Evolutionary conservation across 64 coral and sea anemone genomes (phyloP), one percentile per base, ranked within the genome.

Genomic region (Stylophora pistillata): DNA sequence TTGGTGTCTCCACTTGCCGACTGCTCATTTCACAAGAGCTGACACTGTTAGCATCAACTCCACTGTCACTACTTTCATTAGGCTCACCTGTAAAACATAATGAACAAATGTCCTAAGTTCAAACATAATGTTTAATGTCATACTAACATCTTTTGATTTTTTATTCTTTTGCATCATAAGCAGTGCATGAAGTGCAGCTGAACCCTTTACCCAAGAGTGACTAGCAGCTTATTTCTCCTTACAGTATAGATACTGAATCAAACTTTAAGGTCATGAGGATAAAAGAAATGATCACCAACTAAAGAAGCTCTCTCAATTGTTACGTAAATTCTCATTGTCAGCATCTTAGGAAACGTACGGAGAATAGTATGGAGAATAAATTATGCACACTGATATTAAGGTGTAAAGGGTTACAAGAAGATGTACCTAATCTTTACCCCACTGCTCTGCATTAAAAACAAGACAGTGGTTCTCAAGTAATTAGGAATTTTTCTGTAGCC

Each of bases 51-150:
- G 86, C 95, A 56, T 96, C 91, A 52, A 96, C 95, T 15, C 95
- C 95, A 93, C 95, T 93, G 53, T 96, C 95, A 90, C 95, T 96
- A 73, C 90, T 93, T 57, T 93, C 80, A 55, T 32, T 7, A n/a
- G 33, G 61, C 80, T 84, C 80, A 27, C 10, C 30, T 27, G 69
- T 7, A 53, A 23, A 13, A 34, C 23, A 54, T 37, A 23, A 17
- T 11, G 47, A 65, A 65, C 37, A 20, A 17, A 20, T 15, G 15
- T 52, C 11, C 53, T 41, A 1, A 47, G 21, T 68, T 68, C 10
- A 68, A 28, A n/a, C 1, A 25, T 68, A 11, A 68, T 10, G 21
- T n/a, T 15, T 60, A 60, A 60, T 12, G 13, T 60, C 13, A 60
- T 12, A 60, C 7, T 47, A 47, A 47, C 7, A 3, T 47, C 37